These are phyloP conservation scores for Emys orbicularis DNA, from an alignment of 2,797 vertebrate genomes.

Conservation along the genomic window DNA sequence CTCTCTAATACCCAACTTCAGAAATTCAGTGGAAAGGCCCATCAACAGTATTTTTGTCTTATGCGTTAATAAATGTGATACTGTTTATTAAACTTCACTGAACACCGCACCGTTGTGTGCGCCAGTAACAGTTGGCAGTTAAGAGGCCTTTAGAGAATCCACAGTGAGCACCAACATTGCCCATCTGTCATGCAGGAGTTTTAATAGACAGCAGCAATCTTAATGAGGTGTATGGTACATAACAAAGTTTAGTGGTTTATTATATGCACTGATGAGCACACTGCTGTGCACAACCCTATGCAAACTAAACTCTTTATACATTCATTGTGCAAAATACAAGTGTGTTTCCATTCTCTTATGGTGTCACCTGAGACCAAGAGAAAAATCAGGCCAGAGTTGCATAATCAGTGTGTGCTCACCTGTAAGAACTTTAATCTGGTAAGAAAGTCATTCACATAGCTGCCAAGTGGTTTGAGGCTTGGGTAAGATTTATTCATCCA, in stretches of 20 bases:
- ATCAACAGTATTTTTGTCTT: not conserved
- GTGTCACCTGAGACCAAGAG: not conserved
- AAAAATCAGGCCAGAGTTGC: not conserved
- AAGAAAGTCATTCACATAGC: constrained; percentile 91
- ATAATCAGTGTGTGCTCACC: constrained; percentile 73
- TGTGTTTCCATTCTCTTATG: not conserved
- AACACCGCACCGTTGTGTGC: not conserved
- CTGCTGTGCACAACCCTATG: not conserved
- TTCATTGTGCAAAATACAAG: not conserved
- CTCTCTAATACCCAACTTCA: not conserved
- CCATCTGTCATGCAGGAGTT: not conserved
- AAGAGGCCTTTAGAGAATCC: not conserved
- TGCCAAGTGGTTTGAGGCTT: constrained; percentile 92
- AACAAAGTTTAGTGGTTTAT: not conserved
- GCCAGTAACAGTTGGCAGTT: not conserved
- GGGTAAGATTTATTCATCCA: constrained; percentile 94
- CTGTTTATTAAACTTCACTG: not conserved
- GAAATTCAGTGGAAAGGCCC: not conserved
- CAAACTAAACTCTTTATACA: not conserved
- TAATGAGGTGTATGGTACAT: not conserved
- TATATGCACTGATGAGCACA: not conserved
- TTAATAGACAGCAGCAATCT: not conserved
- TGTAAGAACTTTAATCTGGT: constrained; percentile 89
- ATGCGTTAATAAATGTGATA: not conserved
- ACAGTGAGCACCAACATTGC: not conserved